phyloP scores from a whole-genome alignment of 2,113 vertebrate genomes.

The Pedetes capensis region DNA sequence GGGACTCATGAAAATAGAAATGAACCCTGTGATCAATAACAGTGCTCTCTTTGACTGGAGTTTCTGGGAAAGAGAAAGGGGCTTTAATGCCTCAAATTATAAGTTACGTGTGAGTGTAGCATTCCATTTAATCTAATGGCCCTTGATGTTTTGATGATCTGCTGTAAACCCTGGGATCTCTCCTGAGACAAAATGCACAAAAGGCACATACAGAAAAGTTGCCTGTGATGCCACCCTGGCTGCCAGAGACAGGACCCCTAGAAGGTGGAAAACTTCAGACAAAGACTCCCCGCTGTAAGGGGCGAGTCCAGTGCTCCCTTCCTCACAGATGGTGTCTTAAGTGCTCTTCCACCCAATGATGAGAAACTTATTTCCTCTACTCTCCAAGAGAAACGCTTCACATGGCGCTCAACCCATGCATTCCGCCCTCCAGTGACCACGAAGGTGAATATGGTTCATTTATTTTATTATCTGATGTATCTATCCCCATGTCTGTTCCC shows the following conservation, averaged over 20 bases:
- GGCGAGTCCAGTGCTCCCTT: rapidly evolving
- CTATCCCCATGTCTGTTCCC: background rate
- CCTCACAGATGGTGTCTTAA: background rate
- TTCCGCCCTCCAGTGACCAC: too few species aligned
- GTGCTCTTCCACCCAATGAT: too few species aligned
- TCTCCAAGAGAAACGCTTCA: background rate
- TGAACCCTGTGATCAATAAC: background rate
- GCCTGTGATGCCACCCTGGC: rapidly evolving
- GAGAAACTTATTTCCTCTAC: background rate
- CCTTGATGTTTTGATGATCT: background rate
- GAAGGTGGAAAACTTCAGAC: background rate
- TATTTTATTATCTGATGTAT: background rate
- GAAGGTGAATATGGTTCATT: background rate
- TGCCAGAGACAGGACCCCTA: background rate
- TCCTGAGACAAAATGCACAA: background rate
- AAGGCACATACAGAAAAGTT: rapidly evolving
- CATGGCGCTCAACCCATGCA: too few species aligned
- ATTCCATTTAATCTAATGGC: background rate
- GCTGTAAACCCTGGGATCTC: background rate
- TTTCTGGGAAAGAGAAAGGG: background rate
- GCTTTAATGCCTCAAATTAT: background rate
- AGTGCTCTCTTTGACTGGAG: background rate
- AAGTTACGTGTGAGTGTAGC: background rate
- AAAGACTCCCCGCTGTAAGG: background rate
- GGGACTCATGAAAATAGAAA: background rate